These are phyloP conservation scores for Spatula clypeata DNA, from an alignment of 2,797 vertebrate species.

Conservation along the genomic window DNA sequence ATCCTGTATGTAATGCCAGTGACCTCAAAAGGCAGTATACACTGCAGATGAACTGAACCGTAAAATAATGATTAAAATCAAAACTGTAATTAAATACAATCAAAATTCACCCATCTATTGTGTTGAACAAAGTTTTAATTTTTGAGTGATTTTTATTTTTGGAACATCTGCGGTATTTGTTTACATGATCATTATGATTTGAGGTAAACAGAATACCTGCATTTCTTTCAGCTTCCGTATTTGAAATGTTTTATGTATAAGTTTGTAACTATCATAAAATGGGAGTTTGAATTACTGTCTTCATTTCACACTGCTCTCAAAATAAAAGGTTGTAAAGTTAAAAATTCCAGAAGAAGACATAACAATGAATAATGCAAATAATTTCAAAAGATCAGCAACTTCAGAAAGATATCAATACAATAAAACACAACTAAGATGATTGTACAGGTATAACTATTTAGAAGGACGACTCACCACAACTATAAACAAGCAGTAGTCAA, in stretches of 20 bases:
- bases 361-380: not conserved
- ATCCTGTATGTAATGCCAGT: not conserved
- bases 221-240: not conserved
- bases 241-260: not conserved
- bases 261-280: not conserved
- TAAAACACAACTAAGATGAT: not conserved
- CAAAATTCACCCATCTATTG: not conserved
- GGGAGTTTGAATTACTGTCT: not conserved
- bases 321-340: not conserved
- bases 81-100: not conserved
- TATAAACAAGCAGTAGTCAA: conserved; percentile 9
- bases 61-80: not conserved
- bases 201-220: not conserved
- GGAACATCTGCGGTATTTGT: not conserved
- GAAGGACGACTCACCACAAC: not conserved
- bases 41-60: not conserved
- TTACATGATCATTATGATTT: not conserved
- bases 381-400: not conserved
- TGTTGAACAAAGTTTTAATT: not conserved
- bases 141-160: not conserved
- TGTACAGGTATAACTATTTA: not conserved
- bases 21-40: not conserved
- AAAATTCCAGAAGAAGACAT: not conserved
- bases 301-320: not conserved
- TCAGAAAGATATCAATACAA: not conserved